A percentile compares a stretch with the other conserved stretches of the same genome.
These are phyloP conservation scores for Theocolax elegans DNA, from an alignment of 1,140 invertebrate species.

Conservation along the genomic window DNA sequence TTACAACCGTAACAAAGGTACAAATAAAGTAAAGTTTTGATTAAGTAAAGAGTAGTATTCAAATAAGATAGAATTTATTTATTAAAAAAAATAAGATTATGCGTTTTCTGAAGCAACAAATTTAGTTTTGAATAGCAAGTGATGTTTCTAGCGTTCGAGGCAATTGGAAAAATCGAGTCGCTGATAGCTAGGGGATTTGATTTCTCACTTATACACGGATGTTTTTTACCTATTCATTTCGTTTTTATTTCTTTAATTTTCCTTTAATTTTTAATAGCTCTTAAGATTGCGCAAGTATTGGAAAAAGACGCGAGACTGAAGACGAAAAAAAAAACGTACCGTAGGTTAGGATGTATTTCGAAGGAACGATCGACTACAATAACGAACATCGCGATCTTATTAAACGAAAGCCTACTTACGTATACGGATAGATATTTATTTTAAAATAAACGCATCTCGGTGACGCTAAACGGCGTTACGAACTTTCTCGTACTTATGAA, in stretches of 20 bases:
- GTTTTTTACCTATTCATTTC: constrained; percentile 30
- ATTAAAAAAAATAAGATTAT: neutral
- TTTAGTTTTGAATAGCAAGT: neutral
- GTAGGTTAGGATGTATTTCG: constrained; percentile 32
- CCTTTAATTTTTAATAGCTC: constrained; percentile 21
- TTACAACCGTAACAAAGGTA: no score
- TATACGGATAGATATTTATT: constrained; percentile 11
- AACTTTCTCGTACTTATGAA: constrained; percentile 35
- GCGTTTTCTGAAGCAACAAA: no score
- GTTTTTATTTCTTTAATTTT: constrained; percentile 12
- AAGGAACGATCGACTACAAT: constrained; percentile 33
- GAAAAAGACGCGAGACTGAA: constrained; percentile 29
- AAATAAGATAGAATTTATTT: neutral
- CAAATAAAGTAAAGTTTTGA: neutral
- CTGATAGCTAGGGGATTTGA: constrained; percentile 29
- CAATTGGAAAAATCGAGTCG: constrained; percentile 27
- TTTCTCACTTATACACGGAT: constrained; percentile 26
- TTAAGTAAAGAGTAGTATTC: neutral
- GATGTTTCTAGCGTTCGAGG: constrained; percentile 16
- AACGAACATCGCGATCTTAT: constrained; percentile 33
- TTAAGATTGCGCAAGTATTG: constrained; percentile 35
- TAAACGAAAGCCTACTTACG: constrained; percentile 36
- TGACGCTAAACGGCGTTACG: constrained; percentile 29
- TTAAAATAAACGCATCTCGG: constrained; percentile 9
- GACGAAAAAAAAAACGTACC: constrained; percentile 11